Base-by-base conservation (phyloP, 2,797 vertebrate species). In the Salarias fasciatus region DNA sequence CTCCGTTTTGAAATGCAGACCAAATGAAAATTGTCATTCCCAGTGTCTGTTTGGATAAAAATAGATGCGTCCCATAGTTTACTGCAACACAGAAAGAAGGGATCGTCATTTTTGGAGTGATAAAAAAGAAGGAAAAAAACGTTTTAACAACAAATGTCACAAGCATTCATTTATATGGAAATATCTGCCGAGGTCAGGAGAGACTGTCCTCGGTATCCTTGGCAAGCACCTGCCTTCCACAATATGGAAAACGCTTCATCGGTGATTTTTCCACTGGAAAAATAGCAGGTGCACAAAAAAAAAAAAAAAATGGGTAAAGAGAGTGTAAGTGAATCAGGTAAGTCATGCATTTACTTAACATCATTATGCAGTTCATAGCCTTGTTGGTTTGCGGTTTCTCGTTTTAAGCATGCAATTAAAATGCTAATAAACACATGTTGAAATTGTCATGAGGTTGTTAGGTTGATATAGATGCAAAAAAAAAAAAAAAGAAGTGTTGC, bases 191-290 rank as follows among this genome's bases (percentile, higher is more conserved):
- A 62, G 41, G 63, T 72, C 57, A 44, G 48, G 47, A 61, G 31
- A 67, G 15, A 45, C n/a, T 5, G 12, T 76, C 50, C 60, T 69
- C 15, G 28, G 37, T 63, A 48, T 69, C 45, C 42, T 68, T 68
- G 59, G 66, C 48, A 46, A 54, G 55, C 13, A 2, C 71, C 63
- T 79, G 59, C 31, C 31, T 31, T 48, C 56, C 9, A 11, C 55
- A 63, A 14, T 11, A 13, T 11, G 5, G 8, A 79, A 73, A 63
- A 31, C 30, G 53, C 49, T 3, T 69, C 46, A 54, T 72, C 45
- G 46, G 56, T 63, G 43, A 45, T 46, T 70, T 68, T 62, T 29
- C 31, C 8, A 2, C 42, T 15, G 15, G 28, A 30, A 53, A 36
- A 38, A 11, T 30, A 36, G 37, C 0, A 14, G 18, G 18, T 24